Evolutionary conservation across 2,113 vertebrate genomes (phyloP).

Genomic region (Drymodes brunneopygia): DNA sequence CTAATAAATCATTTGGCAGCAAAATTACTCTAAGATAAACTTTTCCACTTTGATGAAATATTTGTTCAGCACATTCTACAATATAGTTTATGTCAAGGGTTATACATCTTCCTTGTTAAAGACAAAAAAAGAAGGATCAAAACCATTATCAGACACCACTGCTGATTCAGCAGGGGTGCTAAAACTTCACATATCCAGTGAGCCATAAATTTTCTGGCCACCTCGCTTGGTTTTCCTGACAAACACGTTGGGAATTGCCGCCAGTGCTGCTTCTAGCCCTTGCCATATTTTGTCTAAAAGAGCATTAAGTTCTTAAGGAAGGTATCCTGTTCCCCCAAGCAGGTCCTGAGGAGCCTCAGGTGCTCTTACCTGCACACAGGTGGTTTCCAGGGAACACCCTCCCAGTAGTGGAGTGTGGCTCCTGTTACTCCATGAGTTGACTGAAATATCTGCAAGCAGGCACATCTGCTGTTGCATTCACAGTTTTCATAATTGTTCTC

Average conservation of each 20-base stretch:
- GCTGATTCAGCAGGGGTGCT: not conserved
- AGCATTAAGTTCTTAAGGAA: not conserved
- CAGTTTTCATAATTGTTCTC: not conserved
- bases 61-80: not conserved
- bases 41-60: not conserved
- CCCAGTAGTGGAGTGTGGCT: not conserved
- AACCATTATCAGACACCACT: not conserved
- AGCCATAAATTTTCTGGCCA: not conserved
- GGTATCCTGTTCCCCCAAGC: not conserved
- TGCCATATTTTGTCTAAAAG: not conserved
- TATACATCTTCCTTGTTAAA: not conserved
- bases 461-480: not conserved
- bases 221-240: not conserved
- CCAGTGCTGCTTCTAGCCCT: not conserved
- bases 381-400: not conserved
- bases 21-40: not conserved
- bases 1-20: not conserved
- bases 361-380: not conserved
- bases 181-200: not conserved
- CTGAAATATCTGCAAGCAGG: not conserved
- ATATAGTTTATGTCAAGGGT: not conserved
- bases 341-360: not conserved
- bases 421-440: not conserved
- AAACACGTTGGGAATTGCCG: not conserved
- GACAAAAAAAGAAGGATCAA: not conserved